Evolutionary conservation across 2,888 invertebrate species (phyloP).

Genomic region (Ethmia dodecea): DNA sequence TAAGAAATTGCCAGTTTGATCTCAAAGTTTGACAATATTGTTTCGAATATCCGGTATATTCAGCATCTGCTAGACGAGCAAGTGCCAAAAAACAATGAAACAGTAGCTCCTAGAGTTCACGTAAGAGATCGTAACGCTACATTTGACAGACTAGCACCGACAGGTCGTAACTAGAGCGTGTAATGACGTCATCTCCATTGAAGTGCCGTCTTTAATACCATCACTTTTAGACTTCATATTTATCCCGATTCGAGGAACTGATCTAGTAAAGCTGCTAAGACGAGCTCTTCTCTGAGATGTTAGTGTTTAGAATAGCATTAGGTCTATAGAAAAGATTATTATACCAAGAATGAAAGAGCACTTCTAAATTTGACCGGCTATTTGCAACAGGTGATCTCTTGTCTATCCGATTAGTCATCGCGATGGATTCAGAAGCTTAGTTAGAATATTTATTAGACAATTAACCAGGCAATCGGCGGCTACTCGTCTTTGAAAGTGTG

Average conservation of each 20-base stretch:
- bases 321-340: too few species aligned
- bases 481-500: slow-evolving; percentile 26
- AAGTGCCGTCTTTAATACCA: slow-evolving; percentile 24
- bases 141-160: slow-evolving; percentile 40
- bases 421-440: slow-evolving; percentile 12
- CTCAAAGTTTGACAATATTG: too few species aligned
- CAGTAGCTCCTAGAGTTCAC: slow-evolving; percentile 30
- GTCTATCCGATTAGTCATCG: too few species aligned
- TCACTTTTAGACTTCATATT: slow-evolving; percentile 9
- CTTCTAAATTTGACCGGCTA: too few species aligned
- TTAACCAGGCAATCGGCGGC: slow-evolving; percentile 18
- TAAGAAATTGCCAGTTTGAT: too few species aligned
- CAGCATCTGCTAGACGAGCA: slow-evolving; percentile 29
- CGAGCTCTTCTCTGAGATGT: neutral
- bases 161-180: slow-evolving; percentile 62
- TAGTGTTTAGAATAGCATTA: too few species aligned
- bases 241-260: too few species aligned
- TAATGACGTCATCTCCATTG: slow-evolving; percentile 52
- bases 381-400: too few species aligned
- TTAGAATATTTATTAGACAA: slow-evolving; percentile 21
- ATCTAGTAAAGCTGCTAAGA: neutral
- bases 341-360: too few species aligned
- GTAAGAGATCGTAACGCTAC: slow-evolving; percentile 38
- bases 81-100: slow-evolving; percentile 46
- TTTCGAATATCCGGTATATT: too few species aligned